Conservation (phyloP, 2,888 invertebrate genomes). For the Caenorhabditis uteleia region DNA sequence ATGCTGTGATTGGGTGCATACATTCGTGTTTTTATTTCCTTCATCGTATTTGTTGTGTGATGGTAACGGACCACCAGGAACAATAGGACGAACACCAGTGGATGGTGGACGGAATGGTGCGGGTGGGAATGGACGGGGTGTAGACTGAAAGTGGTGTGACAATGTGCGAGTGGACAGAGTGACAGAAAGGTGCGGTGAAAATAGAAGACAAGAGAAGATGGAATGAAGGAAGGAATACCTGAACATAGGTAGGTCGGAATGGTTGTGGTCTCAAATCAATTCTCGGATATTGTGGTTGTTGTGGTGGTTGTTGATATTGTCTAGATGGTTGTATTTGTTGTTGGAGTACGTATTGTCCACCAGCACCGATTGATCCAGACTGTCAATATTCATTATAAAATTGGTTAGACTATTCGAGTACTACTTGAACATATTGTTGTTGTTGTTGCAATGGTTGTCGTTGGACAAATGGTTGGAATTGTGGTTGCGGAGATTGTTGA, state of each 20-base stretch:
- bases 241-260: constrained; percentile 7
- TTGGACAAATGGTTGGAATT: constrained; percentile 4
- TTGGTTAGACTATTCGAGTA: neutral
- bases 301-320: constrained; percentile 12
- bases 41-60: no score
- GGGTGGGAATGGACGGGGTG: no score
- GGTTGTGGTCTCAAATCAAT: constrained; percentile 29
- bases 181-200: neutral
- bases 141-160: no score
- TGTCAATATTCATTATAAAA: neutral
- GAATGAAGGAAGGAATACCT: neutral
- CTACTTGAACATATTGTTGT: neutral
- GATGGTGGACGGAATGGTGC: no score
- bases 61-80: no score
- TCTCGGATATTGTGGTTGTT: constrained; percentile 20
- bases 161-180: constrained; percentile 5
- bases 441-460: constrained; percentile 11
- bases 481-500: constrained; percentile 13
- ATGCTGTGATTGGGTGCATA: no score
- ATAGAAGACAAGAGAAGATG: neutral
- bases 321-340: no score
- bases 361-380: no score
- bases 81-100: no score
- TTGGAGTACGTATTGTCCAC: no score
- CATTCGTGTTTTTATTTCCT: no score